Evolutionary conservation across 2,888 invertebrate genomes (phyloP).

Genomic region (Erpobdella octoculata): DNA sequence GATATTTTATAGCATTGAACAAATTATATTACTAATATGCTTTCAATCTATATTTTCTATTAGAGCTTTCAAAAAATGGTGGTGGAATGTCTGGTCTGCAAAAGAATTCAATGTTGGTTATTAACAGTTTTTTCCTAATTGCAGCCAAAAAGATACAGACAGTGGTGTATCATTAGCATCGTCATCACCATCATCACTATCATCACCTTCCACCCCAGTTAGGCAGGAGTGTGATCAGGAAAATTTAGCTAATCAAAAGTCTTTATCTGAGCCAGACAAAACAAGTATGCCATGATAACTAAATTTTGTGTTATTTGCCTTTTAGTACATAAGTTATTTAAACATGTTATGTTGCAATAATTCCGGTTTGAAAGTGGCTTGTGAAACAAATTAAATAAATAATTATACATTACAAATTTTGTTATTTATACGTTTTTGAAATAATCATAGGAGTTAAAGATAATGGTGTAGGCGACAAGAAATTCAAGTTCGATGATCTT

Average conservation of each 20-base stretch:
- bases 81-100: too few relatives aligned
- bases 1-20: too few relatives aligned
- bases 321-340: too few relatives aligned
- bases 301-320: too few relatives aligned
- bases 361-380: too few relatives aligned
- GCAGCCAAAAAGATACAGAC: not conserved
- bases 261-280: not conserved
- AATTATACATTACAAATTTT: not conserved
- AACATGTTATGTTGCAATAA: too few relatives aligned
- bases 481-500: slow-evolving; percentile 6
- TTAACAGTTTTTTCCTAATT: too few relatives aligned
- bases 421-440: not conserved
- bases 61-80: too few relatives aligned
- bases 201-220: not conserved
- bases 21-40: too few relatives aligned
- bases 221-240: not conserved
- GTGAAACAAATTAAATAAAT: not conserved
- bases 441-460: not conserved
- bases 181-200: not conserved
- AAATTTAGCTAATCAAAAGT: too few relatives aligned
- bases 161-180: not conserved
- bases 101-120: too few relatives aligned
- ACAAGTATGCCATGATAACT: not conserved
- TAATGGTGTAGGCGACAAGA: not conserved
- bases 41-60: too few relatives aligned